Conservation (phyloP, 2,113 vertebrate genomes). For the Vulpes vulpes region DNA sequence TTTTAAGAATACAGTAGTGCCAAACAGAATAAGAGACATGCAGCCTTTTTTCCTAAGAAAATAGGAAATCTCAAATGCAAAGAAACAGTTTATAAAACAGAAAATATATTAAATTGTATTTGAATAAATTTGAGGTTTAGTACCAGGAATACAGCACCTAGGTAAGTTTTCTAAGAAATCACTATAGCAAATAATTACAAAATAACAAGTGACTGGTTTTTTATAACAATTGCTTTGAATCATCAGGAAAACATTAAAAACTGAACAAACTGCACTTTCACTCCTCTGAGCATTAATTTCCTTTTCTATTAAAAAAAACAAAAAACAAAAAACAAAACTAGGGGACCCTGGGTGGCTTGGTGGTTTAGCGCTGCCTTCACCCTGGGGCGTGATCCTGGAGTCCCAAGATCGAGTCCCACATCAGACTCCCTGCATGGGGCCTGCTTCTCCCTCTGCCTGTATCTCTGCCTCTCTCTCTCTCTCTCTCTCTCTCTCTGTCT, state of each 20-base stretch:
- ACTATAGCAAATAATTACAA: background rate
- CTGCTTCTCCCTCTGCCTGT: too few relatives aligned
- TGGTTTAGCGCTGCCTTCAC: too few relatives aligned
- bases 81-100: background rate
- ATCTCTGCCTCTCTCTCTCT: too few relatives aligned
- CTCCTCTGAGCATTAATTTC: background rate
- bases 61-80: background rate
- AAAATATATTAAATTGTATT: background rate
- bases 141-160: background rate
- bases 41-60: background rate
- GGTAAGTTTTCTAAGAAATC: constrained; percentile 25
- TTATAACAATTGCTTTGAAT: constrained; percentile 44
- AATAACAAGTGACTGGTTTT: background rate
- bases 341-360: too few relatives aligned
- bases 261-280: background rate
- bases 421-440: too few relatives aligned
- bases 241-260: constrained; percentile 29
- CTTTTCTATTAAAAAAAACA: background rate
- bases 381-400: too few relatives aligned
- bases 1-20: background rate
- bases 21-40: background rate
- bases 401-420: too few relatives aligned
- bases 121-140: constrained; percentile 35
- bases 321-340: too few relatives aligned
- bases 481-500: too few relatives aligned